Conservation (phyloP, 2,797 vertebrate genomes). For the Molossus molossus region DNA sequence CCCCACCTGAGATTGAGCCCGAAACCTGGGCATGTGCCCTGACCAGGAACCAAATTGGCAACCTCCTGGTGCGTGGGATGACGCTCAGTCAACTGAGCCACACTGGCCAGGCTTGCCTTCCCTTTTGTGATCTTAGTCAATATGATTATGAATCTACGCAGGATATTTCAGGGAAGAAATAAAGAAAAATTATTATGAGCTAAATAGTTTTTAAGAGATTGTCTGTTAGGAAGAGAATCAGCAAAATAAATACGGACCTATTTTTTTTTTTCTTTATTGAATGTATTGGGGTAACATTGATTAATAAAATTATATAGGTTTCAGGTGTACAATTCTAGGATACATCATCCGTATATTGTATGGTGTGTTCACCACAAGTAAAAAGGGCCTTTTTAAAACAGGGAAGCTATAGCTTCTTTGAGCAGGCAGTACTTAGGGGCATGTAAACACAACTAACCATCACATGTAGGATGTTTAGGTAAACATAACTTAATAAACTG, state of each 20-base stretch:
- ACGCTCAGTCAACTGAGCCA: too few species aligned
- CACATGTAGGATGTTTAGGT: slow-evolving; percentile 22
- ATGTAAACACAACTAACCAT: background rate
- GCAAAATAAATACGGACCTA: background rate
- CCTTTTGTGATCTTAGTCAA: slow-evolving; percentile 6
- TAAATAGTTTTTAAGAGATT: slow-evolving; percentile 35
- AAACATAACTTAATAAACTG: slow-evolving; percentile 23
- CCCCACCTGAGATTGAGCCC: too few species aligned
- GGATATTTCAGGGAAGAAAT: slow-evolving; percentile 54
- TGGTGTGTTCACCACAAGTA: background rate
- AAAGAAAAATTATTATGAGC: slow-evolving; percentile 14
- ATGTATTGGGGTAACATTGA: background rate
- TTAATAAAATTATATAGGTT: background rate
- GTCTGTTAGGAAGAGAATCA: slow-evolving; percentile 38
- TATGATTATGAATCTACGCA: slow-evolving; percentile 41
- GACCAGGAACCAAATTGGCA: too few species aligned
- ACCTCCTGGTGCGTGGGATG: too few species aligned
- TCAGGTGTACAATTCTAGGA: background rate
- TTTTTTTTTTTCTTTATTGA: background rate
- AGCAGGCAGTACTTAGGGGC: background rate
- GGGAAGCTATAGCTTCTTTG: slow-evolving; percentile 37
- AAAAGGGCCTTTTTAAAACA: slow-evolving; percentile 24
- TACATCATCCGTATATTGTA: background rate
- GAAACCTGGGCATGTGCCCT: too few species aligned
- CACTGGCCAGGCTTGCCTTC: too few species aligned